These are phyloP conservation scores for Anagyrus pseudococci DNA, from an alignment of 2,888 invertebrate species.

Conservation along the genomic window DNA sequence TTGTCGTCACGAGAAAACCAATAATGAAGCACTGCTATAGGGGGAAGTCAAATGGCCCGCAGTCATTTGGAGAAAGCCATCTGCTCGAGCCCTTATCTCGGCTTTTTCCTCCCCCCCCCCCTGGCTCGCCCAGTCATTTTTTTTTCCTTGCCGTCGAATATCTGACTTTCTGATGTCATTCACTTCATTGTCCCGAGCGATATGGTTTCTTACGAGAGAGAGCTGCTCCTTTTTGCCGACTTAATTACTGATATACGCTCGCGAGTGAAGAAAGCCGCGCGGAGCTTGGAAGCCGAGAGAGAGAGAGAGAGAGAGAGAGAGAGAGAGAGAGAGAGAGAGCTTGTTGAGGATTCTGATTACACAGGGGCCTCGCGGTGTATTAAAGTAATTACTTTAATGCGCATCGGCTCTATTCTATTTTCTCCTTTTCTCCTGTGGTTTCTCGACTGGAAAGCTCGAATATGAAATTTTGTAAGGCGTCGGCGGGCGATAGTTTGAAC, in stretches of 20 bases:
- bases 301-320: too few species aligned
- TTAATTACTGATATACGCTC: conserved; percentile 6
- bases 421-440: too few species aligned
- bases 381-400: too few species aligned
- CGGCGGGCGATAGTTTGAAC: too few species aligned
- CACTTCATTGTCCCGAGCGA: conserved; percentile 1
- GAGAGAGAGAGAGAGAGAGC: too few species aligned
- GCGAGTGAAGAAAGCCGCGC: not conserved
- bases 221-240: not conserved
- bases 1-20: conserved; percentile 23
- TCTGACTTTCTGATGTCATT: not conserved
- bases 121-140: not conserved
- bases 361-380: too few species aligned
- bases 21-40: conserved; percentile 25
- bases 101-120: not conserved
- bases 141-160: not conserved
- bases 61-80: conserved; percentile 23
- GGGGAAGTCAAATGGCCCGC: not conserved
- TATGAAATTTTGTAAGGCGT: too few species aligned
- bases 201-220: not conserved
- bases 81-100: not conserved
- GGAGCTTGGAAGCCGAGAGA: too few species aligned
- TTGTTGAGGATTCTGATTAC: too few species aligned
- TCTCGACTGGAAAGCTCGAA: too few species aligned
- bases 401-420: too few species aligned